These are phyloP conservation scores for Nomada ferruginata DNA, from an alignment of 2,888 invertebrate species.

Conservation along the genomic window DNA sequence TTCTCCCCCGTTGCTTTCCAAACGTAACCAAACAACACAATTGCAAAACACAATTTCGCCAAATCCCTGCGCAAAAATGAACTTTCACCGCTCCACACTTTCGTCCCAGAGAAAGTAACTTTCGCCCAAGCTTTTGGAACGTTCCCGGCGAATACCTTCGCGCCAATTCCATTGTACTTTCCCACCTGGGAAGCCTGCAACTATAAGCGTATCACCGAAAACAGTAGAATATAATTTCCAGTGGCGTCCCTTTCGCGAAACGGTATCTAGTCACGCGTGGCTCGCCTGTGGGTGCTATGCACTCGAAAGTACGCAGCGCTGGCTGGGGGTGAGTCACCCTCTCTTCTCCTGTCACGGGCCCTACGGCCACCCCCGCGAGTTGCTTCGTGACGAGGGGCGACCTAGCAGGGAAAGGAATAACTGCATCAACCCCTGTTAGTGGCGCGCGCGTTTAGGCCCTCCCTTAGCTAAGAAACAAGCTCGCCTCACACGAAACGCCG, in stretches of 20 bases:
- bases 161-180: neutral
- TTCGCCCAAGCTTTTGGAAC: no score
- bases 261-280: slow-evolving; percentile 83
- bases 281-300: slow-evolving; percentile 81
- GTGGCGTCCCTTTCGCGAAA: slow-evolving; percentile 82
- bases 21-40: no score
- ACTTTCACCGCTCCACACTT: no score
- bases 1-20: no score
- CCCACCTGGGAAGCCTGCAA: neutral
- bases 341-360: slow-evolving; percentile 60
- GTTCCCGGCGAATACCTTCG: no score
- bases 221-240: slow-evolving; percentile 84
- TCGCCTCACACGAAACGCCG: slow-evolving; percentile 66
- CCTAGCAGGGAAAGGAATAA: slow-evolving; percentile 57
- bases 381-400: slow-evolving; percentile 24
- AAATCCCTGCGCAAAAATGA: no score
- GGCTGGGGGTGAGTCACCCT: slow-evolving; percentile 82
- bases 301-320: slow-evolving; percentile 81
- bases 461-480: slow-evolving; percentile 65
- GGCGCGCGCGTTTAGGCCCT: slow-evolving; percentile 71
- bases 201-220: slow-evolving; percentile 39
- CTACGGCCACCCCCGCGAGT: slow-evolving; percentile 60
- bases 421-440: slow-evolving; percentile 79
- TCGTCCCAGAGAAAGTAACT: no score
- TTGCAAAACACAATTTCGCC: no score